Evolutionary conservation across 2,113 vertebrate species (phyloP).

Genomic region (Indicator indicator): DNA sequence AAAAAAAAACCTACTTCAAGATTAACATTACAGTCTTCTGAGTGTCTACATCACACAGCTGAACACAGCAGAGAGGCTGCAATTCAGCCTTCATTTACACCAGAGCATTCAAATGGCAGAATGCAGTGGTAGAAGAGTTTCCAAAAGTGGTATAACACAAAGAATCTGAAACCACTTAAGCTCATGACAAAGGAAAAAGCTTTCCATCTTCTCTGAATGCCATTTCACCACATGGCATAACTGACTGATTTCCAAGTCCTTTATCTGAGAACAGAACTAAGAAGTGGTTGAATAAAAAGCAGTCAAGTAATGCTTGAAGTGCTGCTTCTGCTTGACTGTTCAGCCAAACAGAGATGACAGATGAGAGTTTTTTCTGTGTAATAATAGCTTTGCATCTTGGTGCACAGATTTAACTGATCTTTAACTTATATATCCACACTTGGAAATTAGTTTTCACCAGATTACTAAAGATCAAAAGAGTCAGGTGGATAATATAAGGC

Average conservation of each 20-base stretch:
- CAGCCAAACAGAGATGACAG: not conserved
- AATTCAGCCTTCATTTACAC: not conserved
- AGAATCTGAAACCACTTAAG: not conserved
- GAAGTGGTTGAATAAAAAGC: not conserved
- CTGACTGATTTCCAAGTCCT: not conserved
- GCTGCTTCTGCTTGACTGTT: not conserved
- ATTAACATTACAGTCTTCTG: not conserved
- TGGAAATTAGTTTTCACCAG: not conserved
- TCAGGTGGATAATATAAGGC: not conserved
- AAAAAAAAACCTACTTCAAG: not conserved
- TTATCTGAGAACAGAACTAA: not conserved
- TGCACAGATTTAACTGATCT: not conserved
- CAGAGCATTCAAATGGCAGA: not conserved
- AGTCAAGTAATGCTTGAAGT: not conserved
- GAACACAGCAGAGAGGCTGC: not conserved
- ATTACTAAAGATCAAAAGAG: not conserved
- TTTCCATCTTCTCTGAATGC: not conserved
- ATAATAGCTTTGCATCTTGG: not conserved
- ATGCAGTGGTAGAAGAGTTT: not conserved
- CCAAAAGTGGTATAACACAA: not conserved
- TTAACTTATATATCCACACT: not conserved
- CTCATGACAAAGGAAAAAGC: not conserved
- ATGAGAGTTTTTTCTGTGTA: not conserved
- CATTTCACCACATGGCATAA: not conserved
- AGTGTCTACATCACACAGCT: not conserved